A percentile compares a stretch with the other conserved stretches of the same genome.
Conservation (phyloP, 2,797 vertebrate species). For the Pseudochaenichthys georgianus region DNA sequence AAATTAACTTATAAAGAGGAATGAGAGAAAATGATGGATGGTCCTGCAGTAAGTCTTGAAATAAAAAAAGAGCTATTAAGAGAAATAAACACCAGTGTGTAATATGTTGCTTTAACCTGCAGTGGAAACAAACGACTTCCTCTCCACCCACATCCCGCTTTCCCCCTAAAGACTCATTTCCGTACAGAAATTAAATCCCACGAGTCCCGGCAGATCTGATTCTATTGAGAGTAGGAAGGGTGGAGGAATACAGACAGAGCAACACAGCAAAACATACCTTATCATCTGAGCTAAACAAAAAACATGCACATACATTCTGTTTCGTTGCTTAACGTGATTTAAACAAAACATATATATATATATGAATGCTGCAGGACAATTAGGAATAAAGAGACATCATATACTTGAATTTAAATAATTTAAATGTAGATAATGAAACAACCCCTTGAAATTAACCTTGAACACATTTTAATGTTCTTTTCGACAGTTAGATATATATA, state of each 20-base stretch:
- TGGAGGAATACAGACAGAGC: slow-evolving; percentile 52
- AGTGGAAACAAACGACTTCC: slow-evolving; percentile 76
- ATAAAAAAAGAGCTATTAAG: not conserved
- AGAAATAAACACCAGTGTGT: slow-evolving; percentile 25
- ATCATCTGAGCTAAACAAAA: slow-evolving; percentile 37
- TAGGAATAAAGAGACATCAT: not conserved
- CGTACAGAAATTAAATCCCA: slow-evolving; percentile 54
- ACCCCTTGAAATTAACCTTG: too few relatives aligned
- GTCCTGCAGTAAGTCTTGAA: not conserved
- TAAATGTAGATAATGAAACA: too few relatives aligned
- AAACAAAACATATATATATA: too few relatives aligned
- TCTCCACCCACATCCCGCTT: slow-evolving; percentile 74
- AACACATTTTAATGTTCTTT: too few relatives aligned
- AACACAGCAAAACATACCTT: slow-evolving; percentile 38
- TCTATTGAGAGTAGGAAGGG: slow-evolving; percentile 67
- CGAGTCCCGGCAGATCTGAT: slow-evolving; percentile 57
- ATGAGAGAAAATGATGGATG: not conserved
- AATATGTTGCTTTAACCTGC: slow-evolving; percentile 42
- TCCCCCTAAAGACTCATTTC: slow-evolving; percentile 40
- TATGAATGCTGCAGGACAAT: not conserved
- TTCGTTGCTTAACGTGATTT: not conserved
- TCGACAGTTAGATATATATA: too few relatives aligned
- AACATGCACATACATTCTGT: slow-evolving; percentile 5
- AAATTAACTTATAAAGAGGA: not conserved
- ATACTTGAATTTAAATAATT: not conserved